Conservation (phyloP, 2,797 vertebrate genomes). For the Karalla daura region DNA sequence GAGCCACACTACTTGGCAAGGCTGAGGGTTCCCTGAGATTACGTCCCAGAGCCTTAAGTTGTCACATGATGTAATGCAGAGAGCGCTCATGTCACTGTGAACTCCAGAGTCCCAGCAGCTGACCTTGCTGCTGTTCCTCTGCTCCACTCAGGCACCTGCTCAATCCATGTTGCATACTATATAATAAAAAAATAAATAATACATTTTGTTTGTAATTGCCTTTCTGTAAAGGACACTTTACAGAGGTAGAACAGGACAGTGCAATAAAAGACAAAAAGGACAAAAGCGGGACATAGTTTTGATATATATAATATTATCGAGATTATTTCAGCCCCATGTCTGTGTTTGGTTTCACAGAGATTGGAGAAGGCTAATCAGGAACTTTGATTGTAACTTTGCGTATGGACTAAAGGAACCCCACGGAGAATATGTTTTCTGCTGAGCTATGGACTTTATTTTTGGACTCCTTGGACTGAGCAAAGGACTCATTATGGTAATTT, state of each 20-base stretch:
- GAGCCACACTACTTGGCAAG: conserved; percentile 38
- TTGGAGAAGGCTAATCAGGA: neutral
- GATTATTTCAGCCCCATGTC: neutral
- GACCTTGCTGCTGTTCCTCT: conserved; percentile 21
- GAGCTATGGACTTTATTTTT: conserved; percentile 28
- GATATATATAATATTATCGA: too few species aligned
- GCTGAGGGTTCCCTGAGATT: conserved; percentile 34
- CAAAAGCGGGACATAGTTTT: too few species aligned
- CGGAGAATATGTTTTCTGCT: conserved; percentile 29
- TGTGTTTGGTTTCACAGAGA: neutral
- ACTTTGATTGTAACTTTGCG: conserved; percentile 5
- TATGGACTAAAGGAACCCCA: neutral
- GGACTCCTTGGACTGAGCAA: conserved; percentile 28
- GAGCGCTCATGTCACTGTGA: conserved; percentile 16
- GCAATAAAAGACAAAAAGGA: too few species aligned
- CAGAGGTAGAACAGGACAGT: too few species aligned
- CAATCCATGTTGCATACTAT: neutral
- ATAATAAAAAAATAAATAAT: too few species aligned
- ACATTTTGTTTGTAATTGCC: too few species aligned
- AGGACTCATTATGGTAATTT: conserved; percentile 28
- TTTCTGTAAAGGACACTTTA: too few species aligned
- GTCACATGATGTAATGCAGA: conserved; percentile 31
- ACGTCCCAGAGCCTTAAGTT: conserved; percentile 19
- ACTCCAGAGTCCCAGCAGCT: conserved; percentile 14
- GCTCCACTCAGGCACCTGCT: neutral